Conservation (phyloP, 2,113 vertebrate genomes). For the crab-eating macaque (Macaca fascicularis) region DNA sequence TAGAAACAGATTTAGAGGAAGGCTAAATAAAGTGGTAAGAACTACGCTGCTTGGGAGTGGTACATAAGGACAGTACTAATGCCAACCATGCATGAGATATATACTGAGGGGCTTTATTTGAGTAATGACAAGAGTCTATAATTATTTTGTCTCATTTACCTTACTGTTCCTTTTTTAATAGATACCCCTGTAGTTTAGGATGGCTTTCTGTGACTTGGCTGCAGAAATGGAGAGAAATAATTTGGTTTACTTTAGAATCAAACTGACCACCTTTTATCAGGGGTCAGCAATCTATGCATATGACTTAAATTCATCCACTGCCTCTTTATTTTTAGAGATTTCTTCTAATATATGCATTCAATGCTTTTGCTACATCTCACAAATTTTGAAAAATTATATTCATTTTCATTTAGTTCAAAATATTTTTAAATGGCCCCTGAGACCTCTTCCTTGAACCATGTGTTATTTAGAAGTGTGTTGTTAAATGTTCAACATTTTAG, state of each 20-base stretch:
- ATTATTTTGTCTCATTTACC: background rate
- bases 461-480: background rate
- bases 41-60: no score
- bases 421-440: background rate
- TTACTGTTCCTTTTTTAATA: background rate
- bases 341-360: background rate
- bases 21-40: background rate
- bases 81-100: background rate
- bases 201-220: background rate
- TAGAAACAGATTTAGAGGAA: background rate
- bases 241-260: background rate
- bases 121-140: background rate
- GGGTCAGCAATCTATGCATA: background rate
- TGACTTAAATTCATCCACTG: background rate
- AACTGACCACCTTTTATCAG: background rate
- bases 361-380: background rate
- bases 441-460: background rate
- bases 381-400: background rate
- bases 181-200: background rate
- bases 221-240: background rate
- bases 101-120: background rate
- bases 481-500: background rate
- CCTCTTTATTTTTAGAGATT: background rate
- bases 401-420: conserved; percentile 37
- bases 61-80: background rate